Evolutionary conservation across 2,797 vertebrate genomes (phyloP).

Genomic region (Crocodylus rhombifer): DNA sequence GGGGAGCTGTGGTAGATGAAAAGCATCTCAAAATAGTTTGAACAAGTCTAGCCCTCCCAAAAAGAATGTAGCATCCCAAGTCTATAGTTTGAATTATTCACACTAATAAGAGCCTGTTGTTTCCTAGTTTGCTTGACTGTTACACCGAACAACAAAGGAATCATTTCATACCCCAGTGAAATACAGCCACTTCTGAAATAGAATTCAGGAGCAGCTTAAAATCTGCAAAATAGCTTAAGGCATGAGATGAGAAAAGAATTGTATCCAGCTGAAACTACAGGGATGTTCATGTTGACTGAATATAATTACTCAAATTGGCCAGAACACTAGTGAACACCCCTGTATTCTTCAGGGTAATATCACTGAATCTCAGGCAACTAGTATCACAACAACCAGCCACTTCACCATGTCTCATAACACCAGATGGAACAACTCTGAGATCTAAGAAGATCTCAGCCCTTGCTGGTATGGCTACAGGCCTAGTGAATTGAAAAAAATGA

Average conservation of each 20-base stretch:
- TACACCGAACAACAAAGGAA: neutral
- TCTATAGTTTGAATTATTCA: neutral
- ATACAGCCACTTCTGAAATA: neutral
- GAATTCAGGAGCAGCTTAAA: slow-evolving; percentile 49
- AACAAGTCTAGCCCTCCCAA: neutral
- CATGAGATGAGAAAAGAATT: slow-evolving; percentile 20
- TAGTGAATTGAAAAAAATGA: accelerated
- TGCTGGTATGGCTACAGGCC: neutral
- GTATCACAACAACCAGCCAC: neutral
- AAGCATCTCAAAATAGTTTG: neutral
- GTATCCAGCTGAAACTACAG: neutral
- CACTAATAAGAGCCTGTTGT: accelerated
- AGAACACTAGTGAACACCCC: neutral
- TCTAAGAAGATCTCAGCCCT: accelerated
- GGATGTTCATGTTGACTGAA: neutral
- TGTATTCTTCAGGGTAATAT: neutral
- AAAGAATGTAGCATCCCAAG: neutral
- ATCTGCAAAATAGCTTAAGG: slow-evolving; percentile 6
- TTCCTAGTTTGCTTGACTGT: neutral
- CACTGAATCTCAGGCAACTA: neutral
- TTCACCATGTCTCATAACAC: neutral
- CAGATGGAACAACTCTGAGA: neutral
- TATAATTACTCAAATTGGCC: neutral
- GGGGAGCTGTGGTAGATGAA: neutral
- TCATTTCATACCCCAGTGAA: neutral